Evolutionary conservation across 2,888 invertebrate species (phyloP), one percentile per base, ranked within the genome.

Genomic region (Exocentrus adspersus): DNA sequence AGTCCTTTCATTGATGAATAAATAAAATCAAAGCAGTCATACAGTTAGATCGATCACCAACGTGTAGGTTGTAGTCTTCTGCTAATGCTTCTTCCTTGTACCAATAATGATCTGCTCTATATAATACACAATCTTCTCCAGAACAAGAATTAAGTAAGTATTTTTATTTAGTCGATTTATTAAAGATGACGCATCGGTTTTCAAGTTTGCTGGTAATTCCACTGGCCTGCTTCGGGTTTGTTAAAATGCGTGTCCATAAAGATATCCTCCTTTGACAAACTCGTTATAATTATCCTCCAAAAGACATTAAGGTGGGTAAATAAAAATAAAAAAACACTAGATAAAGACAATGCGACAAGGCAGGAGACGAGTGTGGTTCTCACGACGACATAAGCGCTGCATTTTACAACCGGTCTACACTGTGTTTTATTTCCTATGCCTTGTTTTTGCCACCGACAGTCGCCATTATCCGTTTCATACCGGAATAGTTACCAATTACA

Each of bases 401-500:
- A 51, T 67, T 64, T 67, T 61, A 67, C 67, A 68, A 66, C 68
- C 64, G 70, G 68, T 70, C 63, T 63, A 68, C 62, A 74, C 75
- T 67, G 72, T 75, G 76, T 78, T 78, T 77, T 77, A 72, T 75
- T 72, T 76, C 75, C 71, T 71, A 62, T 59, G 72, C 65, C 70
- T 69, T 78, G 73, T 76, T 75, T 77, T 75, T 75, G 75, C 73
- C 73, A 72, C 74, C 72, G 72, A 59, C 70, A 68, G 70, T 74
- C 71, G 72, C 74, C 75, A 75, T 78, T 77, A 76, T 71, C 73
- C 71, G 72, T 75, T 72, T 75, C 73, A 68, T 76, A 77, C 76
- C 73, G 77, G 73, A 70, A 78, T 77, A 74, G 75, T 75, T 72
- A 76, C 78, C 77, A 78, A 79, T 79, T 78, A 79, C 75, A 73